These are phyloP conservation scores for Sebastes flavidus DNA, from an alignment of 2,797 vertebrate genomes.

Conservation along the genomic window DNA sequence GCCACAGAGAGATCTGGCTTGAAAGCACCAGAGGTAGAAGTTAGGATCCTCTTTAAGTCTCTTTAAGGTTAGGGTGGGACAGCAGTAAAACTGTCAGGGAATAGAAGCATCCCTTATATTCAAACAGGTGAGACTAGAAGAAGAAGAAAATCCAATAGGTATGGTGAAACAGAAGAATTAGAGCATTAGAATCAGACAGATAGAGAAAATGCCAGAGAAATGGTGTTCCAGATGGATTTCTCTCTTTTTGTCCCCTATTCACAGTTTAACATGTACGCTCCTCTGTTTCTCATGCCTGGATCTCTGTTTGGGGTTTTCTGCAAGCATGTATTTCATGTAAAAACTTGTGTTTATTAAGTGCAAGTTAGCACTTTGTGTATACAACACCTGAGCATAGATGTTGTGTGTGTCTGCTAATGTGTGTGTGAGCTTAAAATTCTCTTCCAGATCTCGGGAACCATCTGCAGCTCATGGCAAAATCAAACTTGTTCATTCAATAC, in stretches of 20 bases:
- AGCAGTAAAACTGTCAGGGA: not conserved
- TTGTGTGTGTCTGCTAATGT: not conserved
- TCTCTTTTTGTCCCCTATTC: not conserved
- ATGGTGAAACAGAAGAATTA: not conserved
- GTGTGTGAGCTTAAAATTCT: conserved; percentile 5
- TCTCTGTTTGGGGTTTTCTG: not conserved
- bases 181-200: conserved; percentile 1
- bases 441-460: conserved; percentile 43
- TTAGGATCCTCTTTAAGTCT: not conserved
- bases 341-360: not conserved
- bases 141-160: not conserved
- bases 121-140: not conserved
- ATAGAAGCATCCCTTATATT: not conserved
- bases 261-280: not conserved
- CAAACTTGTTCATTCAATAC: conserved; percentile 29
- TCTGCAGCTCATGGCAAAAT: conserved; percentile 47
- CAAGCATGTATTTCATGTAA: not conserved
- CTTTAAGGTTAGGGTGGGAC: not conserved
- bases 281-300: not conserved
- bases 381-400: not conserved
- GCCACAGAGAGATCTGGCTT: not conserved
- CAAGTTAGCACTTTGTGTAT: not conserved
- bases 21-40: not conserved
- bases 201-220: not conserved
- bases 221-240: not conserved